Evolutionary conservation across 2,888 invertebrate genomes (phyloP).

Genomic region (Pseudolycoriella hygida): DNA sequence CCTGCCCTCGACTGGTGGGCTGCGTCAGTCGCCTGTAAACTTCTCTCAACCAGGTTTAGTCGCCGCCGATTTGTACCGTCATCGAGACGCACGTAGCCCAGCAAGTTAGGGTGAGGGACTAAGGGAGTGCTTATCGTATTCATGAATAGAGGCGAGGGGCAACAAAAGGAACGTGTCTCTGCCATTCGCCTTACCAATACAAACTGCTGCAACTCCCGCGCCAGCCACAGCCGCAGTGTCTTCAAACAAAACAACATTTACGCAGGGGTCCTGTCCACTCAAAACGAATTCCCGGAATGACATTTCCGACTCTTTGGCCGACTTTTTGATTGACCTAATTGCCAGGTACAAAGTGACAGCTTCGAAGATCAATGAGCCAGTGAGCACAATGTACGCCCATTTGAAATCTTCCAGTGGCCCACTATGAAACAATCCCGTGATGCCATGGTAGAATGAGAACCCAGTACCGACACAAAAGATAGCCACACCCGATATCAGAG

Average conservation of each 20-base stretch:
- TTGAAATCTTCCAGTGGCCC: slow-evolving; percentile 65
- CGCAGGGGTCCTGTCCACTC: slow-evolving; percentile 86
- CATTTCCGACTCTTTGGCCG: slow-evolving; percentile 64
- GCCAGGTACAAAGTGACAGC: slow-evolving; percentile 83
- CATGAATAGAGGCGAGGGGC: no score
- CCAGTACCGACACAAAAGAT: slow-evolving; percentile 97
- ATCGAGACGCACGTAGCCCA: no score
- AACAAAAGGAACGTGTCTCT: no score
- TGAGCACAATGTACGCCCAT: slow-evolving; percentile 84
- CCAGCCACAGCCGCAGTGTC: slow-evolving; percentile 92
- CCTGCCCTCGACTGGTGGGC: no score
- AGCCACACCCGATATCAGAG: slow-evolving; percentile 92
- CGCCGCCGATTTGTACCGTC: no score
- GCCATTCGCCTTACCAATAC: slow-evolving; percentile 56
- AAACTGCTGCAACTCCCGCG: slow-evolving; percentile 60
- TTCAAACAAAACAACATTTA: slow-evolving; percentile 93
- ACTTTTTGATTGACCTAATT: slow-evolving; percentile 64
- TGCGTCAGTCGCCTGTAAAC: no score
- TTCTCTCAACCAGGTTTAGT: no score
- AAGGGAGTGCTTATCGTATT: no score
- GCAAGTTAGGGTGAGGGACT: no score
- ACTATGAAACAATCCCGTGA: slow-evolving; percentile 73
- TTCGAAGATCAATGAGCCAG: slow-evolving; percentile 75
- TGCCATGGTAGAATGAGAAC: slow-evolving; percentile 87
- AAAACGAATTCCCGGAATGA: slow-evolving; percentile 50